phyloP scores from a whole-genome alignment of 1,140 invertebrate species.

The Drosophila ambigua region DNA sequence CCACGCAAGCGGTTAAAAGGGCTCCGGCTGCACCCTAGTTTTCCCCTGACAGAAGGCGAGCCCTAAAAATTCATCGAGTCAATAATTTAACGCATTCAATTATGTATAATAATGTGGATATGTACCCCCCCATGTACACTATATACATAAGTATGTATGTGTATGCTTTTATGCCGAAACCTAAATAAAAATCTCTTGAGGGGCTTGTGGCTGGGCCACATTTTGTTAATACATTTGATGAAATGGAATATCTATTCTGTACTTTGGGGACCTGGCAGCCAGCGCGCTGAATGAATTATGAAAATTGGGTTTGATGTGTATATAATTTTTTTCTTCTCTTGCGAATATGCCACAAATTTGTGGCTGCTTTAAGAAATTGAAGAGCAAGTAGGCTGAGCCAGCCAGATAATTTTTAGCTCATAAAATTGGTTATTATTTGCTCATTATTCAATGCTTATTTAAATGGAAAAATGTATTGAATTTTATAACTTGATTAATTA shows the following conservation, averaged over 20 bases:
- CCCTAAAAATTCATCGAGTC: conserved; percentile 53
- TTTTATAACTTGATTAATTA: too few relatives aligned
- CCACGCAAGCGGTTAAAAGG: conserved; percentile 6
- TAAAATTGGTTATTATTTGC: too few relatives aligned
- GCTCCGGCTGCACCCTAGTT: not conserved
- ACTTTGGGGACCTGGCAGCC: conserved; percentile 27
- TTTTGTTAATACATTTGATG: conserved; percentile 41
- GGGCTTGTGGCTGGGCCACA: conserved; percentile 8
- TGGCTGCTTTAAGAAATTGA: not conserved
- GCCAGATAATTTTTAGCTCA: too few relatives aligned
- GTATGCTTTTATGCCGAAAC: conserved; percentile 6
- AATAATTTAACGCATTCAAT: conserved; percentile 76
- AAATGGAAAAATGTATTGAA: too few relatives aligned
- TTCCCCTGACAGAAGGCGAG: conserved; percentile 13
- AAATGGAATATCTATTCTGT: conserved; percentile 45
- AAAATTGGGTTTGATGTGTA: conserved; percentile 25
- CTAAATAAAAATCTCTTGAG: conserved; percentile 50
- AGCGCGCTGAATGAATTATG: conserved; percentile 35
- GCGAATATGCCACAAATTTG: conserved; percentile 10
- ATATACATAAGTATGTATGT: conserved; percentile 13
- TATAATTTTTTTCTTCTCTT: not conserved
- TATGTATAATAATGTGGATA: conserved; percentile 70
- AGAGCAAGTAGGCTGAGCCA: too few relatives aligned
- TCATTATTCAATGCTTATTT: too few relatives aligned
- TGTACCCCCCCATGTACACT: conserved; percentile 3